These are phyloP conservation scores for Eurytemora carolleeae DNA, from an alignment of 1,140 invertebrate genomes.

Conservation along the genomic window DNA sequence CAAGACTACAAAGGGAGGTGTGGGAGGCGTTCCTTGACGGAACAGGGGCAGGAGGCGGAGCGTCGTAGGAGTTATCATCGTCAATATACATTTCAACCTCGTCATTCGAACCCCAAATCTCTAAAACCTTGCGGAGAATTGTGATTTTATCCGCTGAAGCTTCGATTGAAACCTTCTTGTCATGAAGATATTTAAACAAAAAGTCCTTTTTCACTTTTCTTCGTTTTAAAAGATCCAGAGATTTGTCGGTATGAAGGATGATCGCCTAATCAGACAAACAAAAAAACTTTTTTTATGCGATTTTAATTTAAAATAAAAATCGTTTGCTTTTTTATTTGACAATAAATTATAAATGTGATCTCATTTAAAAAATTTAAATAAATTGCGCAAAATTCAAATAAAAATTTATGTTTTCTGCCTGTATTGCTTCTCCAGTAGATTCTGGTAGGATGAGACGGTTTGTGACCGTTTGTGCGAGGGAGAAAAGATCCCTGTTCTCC, in stretches of 20 bases:
- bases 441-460: constrained; percentile 6
- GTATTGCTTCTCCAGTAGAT: constrained; percentile 3
- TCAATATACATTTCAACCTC: background rate
- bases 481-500: background rate
- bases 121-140: constrained; percentile 1
- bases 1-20: background rate
- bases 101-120: constrained; percentile 1
- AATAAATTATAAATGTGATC: background rate
- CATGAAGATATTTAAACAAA: constrained; percentile 6
- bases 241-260: constrained; percentile 7
- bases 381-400: background rate
- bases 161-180: constrained; percentile 4
- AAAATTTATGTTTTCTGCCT: too few relatives aligned
- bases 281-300: background rate
- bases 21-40: constrained; percentile 13
- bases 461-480: constrained; percentile 11
- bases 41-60: constrained; percentile 11
- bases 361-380: background rate
- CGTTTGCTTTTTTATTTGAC: background rate
- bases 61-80: constrained; percentile 11
- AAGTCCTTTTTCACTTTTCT: constrained; percentile 13
- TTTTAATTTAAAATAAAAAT: background rate
- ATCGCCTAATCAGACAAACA: constrained; percentile 1
- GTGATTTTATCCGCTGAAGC: constrained; percentile 6
- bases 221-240: constrained; percentile 5